A percentile compares a stretch with the other conserved stretches of the same genome.
phyloP scores from a whole-genome alignment of 2,797 vertebrate species.

The Myiotriccus ornatus region DNA sequence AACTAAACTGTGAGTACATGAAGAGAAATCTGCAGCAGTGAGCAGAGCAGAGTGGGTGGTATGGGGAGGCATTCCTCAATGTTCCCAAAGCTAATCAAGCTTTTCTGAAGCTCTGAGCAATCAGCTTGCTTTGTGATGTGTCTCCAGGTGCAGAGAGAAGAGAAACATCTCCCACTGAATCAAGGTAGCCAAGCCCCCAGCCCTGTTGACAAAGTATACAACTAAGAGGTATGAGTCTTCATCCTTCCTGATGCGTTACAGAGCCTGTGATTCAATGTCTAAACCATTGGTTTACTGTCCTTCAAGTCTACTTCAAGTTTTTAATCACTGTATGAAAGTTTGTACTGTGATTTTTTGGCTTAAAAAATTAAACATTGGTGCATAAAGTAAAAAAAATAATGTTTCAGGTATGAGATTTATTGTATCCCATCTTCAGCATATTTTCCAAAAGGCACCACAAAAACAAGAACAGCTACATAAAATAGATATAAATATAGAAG shows the following conservation, averaged over 20 bases:
- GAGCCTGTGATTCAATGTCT: not conserved
- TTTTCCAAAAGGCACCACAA: not conserved
- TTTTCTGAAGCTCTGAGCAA: not conserved
- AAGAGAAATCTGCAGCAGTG: not conserved
- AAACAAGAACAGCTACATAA: not conserved
- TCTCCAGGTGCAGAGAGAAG: not conserved
- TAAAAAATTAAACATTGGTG: not conserved
- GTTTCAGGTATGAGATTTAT: not conserved
- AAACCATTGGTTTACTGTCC: not conserved
- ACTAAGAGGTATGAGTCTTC: not conserved
- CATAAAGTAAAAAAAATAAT: not conserved
- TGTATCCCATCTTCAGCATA: not conserved
- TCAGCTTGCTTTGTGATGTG: not conserved
- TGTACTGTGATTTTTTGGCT: not conserved
- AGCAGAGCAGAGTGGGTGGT: not conserved
- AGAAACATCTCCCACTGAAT: not conserved
- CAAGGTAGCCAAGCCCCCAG: not conserved
- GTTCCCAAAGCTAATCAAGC: not conserved
- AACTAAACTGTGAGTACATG: not conserved
- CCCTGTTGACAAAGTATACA: not conserved
- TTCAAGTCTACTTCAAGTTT: not conserved
- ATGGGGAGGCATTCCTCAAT: not conserved
- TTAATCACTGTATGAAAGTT: not conserved
- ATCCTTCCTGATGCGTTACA: not conserved
- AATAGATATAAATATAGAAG: constrained; percentile 10